Percentiles rank a stretch among this genome's conserved stretches.
phyloP scores from a whole-genome alignment of 1,140 invertebrate genomes.

The Dolichoris vasculosae region DNA sequence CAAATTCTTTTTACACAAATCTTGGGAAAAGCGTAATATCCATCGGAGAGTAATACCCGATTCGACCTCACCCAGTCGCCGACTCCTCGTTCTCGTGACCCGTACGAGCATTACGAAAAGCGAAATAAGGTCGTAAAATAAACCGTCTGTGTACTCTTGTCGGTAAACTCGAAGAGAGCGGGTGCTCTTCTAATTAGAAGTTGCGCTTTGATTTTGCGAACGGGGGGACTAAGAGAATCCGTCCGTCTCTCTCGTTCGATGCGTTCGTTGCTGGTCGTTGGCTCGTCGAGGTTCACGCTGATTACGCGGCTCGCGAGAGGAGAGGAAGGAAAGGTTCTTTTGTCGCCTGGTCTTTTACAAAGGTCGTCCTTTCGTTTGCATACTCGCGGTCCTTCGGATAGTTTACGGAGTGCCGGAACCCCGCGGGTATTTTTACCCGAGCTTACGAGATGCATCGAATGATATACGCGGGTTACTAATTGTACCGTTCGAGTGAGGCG shows the following conservation, averaged over 20 bases:
- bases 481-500: not conserved
- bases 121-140: not conserved
- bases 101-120: not conserved
- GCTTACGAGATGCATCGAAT: not conserved
- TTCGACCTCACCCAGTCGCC: too few species aligned
- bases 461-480: not conserved
- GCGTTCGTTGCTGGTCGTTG: too few species aligned
- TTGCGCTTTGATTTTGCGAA: conserved; percentile 13
- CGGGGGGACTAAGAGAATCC: too few species aligned
- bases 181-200: conserved; percentile 26
- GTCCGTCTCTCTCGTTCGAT: not conserved
- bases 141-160: not conserved
- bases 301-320: not conserved
- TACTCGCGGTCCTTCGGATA: too few species aligned
- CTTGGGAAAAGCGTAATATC: not conserved
- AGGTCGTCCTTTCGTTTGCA: not conserved
- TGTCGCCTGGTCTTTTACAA: not conserved
- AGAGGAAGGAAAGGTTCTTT: not conserved
- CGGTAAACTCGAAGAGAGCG: not conserved
- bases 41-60: too few species aligned
- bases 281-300: too few species aligned
- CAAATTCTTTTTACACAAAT: not conserved
- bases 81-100: not conserved
- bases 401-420: too few species aligned
- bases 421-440: not conserved